Evolutionary conservation across 2,113 vertebrate genomes (phyloP).

Genomic region (Lepidothrix coronata): DNA sequence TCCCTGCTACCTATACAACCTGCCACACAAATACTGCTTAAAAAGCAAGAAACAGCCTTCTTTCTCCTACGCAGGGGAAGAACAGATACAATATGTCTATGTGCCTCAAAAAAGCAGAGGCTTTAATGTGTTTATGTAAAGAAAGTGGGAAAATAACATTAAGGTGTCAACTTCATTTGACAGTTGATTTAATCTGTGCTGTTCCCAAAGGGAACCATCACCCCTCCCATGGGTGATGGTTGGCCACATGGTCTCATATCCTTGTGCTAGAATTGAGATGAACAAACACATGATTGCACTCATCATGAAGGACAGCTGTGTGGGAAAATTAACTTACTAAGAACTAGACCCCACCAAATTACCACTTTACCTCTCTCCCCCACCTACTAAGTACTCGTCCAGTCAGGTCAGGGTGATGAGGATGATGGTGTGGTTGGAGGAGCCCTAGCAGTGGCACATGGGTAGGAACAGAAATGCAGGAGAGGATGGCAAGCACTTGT

Average conservation of each 20-base stretch:
- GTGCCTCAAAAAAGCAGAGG: neutral
- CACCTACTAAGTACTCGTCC: neutral
- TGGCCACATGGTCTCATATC: neutral
- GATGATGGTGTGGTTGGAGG: neutral
- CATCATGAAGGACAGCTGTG: accelerated
- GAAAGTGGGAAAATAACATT: neutral
- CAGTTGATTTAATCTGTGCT: neutral
- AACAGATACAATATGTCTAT: neutral
- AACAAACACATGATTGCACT: neutral
- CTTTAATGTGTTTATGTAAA: neutral
- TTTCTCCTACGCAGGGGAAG: neutral
- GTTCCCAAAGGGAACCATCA: neutral
- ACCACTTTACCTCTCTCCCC: neutral
- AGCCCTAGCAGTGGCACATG: neutral
- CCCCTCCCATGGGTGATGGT: neutral
- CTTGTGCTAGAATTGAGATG: neutral
- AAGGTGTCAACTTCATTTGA: neutral
- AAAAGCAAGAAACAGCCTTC: neutral
- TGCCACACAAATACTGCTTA: neutral
- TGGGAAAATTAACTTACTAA: neutral
- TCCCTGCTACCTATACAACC: accelerated
- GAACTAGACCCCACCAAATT: neutral
- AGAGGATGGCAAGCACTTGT: neutral
- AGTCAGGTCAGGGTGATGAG: neutral
- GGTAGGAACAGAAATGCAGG: neutral